These are phyloP conservation scores for Alosa alosa DNA, from an alignment of 2,113 vertebrate species.

Conservation along the genomic window DNA sequence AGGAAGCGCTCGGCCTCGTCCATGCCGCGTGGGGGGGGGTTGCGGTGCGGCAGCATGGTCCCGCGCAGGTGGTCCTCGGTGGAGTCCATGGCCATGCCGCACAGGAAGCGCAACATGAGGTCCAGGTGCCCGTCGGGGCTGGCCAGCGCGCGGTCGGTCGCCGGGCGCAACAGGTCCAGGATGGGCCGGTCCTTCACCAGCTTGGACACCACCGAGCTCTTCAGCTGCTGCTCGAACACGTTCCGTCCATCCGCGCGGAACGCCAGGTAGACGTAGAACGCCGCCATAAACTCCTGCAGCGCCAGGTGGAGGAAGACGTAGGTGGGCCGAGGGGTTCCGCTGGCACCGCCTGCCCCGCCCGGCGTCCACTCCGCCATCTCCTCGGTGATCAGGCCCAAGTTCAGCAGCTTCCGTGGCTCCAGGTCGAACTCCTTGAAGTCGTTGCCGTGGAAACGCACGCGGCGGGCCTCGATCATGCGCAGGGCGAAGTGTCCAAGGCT, in stretches of 20 bases:
- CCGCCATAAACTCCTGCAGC: slow-evolving; percentile 70
- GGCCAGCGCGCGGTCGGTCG: slow-evolving; percentile 35
- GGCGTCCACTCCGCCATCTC: slow-evolving; percentile 25
- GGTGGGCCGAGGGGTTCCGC: slow-evolving; percentile 38
- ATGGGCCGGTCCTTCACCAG: slow-evolving; percentile 26
- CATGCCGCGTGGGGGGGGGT: slow-evolving; percentile 28
- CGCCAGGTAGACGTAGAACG: slow-evolving; percentile 59
- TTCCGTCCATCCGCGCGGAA: slow-evolving; percentile 58
- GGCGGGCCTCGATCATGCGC: slow-evolving; percentile 48
- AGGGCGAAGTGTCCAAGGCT: slow-evolving; percentile 63
- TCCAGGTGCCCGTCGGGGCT: slow-evolving; percentile 55
- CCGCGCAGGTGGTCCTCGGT: slow-evolving; percentile 52
- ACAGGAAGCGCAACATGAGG: slow-evolving; percentile 68
- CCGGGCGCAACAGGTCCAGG: slow-evolving; percentile 53
- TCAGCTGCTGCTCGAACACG: not conserved
- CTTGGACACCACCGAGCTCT: not conserved
- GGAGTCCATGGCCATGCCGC: slow-evolving; percentile 53
- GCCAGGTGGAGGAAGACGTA: slow-evolving; percentile 65
- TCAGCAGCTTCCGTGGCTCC: slow-evolving; percentile 45
- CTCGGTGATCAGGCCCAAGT: slow-evolving; percentile 62
- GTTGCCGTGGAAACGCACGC: slow-evolving; percentile 53
- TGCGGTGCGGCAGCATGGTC: slow-evolving; percentile 42
- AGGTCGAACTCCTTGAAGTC: slow-evolving; percentile 50
- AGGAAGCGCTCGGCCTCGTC: slow-evolving; percentile 7
- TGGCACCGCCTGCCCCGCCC: not conserved